Conservation (phyloP, 2,113 vertebrate species). For the Sarotherodon lohbergeri region DNA sequence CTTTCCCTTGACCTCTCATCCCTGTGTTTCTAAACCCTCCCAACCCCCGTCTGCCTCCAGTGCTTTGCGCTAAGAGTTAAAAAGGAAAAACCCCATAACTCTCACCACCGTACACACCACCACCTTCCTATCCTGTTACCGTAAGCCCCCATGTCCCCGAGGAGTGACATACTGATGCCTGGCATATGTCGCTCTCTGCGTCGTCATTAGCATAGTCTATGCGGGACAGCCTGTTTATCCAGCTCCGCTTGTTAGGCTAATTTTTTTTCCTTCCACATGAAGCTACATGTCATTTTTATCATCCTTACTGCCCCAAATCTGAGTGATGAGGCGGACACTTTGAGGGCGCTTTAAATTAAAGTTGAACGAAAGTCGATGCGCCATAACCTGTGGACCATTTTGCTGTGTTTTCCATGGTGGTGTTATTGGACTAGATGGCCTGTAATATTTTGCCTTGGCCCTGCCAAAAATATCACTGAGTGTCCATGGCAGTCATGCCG, state of each 20-base stretch:
- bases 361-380: slow-evolving; percentile 6
- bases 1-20: slow-evolving; percentile 32
- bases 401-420: slow-evolving; percentile 39
- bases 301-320: slow-evolving; percentile 48
- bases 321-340: slow-evolving; percentile 36
- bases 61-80: slow-evolving; percentile 43
- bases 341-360: slow-evolving; percentile 8
- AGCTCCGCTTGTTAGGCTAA: slow-evolving; percentile 50
- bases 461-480: slow-evolving; percentile 49
- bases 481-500: slow-evolving; percentile 44
- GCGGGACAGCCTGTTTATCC: slow-evolving; percentile 51
- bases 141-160: slow-evolving; percentile 56
- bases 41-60: not conserved
- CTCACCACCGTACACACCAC: slow-evolving; percentile 4
- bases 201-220: slow-evolving; percentile 60
- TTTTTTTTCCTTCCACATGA: slow-evolving; percentile 29
- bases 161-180: slow-evolving; percentile 68
- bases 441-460: slow-evolving; percentile 28
- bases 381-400: slow-evolving; percentile 24
- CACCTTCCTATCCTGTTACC: slow-evolving; percentile 65
- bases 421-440: slow-evolving; percentile 14
- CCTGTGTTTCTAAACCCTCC: slow-evolving; percentile 4
- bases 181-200: slow-evolving; percentile 64
- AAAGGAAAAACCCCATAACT: not conserved
- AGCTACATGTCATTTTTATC: slow-evolving; percentile 57